Base-by-base conservation (phyloP, 2,113 vertebrate genomes). In the Lasiurus cinereus region DNA sequence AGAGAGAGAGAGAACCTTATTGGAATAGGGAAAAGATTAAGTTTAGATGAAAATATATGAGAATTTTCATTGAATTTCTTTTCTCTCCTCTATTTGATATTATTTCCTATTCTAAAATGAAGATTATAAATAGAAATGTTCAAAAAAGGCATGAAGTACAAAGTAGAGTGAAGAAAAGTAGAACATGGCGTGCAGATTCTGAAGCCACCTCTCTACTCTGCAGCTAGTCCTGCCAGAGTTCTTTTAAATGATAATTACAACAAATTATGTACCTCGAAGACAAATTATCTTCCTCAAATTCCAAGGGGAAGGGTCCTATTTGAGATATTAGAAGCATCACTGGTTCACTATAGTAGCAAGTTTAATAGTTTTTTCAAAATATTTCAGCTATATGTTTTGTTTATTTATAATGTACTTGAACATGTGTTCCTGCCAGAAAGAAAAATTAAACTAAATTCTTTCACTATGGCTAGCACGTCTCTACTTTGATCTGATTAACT, bases 381-480 rank as follows among this genome's bases (percentile, higher is more conserved):
- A 96, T 15, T 95, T 90, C 73, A 97, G 93, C 90, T 95, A 76
- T 95, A 93, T 97, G 90, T 97, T 98, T 96, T 97, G 95, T 98
- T 98, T 98, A 79, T 94, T 96, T 97, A 96, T 86, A 93, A 86
- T 87, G 94, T 94, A 95, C 83, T 95, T 90, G 92, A 97, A 92
- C 90, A 86, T 0, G 11, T n/a, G 64, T 7, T 29, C 77, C 59
- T 97, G 95, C 95, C 97, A 97, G 96, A 95, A 94, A 78, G 83
- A 96, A 95, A 96, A 97, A 87, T 73, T 86, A 88, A 93, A 52
- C 84, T 73, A 48, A 95, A 95, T 88, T 88, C 64, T 92, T 97
- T 93, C 94, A 96, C 69, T 72, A 39, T 69, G 93, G 94, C 95
- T 97, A 93, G 78, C 94, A 76, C 39, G 56, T 95, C 90, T 76